phyloP scores from a whole-genome alignment of 2,113 vertebrate genomes.

The Ictidomys tridecemlineatus region DNA sequence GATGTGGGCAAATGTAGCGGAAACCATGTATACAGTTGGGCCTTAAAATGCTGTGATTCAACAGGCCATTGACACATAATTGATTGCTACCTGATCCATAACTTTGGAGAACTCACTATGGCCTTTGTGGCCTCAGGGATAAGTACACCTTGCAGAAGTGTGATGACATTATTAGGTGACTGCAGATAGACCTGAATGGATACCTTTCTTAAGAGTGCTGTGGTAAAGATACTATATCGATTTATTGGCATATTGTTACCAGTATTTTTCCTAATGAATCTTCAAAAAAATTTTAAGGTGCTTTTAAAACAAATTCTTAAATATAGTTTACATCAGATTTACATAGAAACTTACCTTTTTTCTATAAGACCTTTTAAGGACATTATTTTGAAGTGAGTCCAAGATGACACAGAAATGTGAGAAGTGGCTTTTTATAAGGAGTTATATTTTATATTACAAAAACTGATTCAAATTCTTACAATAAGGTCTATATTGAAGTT shows the following conservation, averaged over 20 bases:
- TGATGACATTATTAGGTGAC: neutral
- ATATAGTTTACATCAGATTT: conserved; percentile 31
- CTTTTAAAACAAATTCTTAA: neutral
- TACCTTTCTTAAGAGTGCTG: neutral
- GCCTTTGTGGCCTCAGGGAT: neutral
- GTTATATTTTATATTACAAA: conserved; percentile 46
- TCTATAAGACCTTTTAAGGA: neutral
- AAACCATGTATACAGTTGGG: neutral
- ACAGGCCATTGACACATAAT: neutral
- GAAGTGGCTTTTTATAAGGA: conserved; percentile 22
- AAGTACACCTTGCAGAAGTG: neutral
- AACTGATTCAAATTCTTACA: neutral
- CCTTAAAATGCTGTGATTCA: conserved; percentile 34
- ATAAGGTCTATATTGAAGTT: neutral
- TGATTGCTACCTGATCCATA: neutral
- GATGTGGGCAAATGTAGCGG: neutral
- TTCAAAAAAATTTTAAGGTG: neutral
- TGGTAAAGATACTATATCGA: neutral
- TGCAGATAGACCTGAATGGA: neutral
- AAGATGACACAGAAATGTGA: conserved; percentile 15
- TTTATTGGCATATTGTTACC: neutral
- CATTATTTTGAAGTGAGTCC: conserved; percentile 28
- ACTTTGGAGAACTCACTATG: neutral
- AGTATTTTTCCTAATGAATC: neutral
- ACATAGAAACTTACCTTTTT: neutral